A percentile compares a stretch with the other conserved stretches of the same genome.
These are phyloP conservation scores for Actenoides hombroni DNA, from an alignment of 2,113 vertebrate genomes.

Conservation along the genomic window DNA sequence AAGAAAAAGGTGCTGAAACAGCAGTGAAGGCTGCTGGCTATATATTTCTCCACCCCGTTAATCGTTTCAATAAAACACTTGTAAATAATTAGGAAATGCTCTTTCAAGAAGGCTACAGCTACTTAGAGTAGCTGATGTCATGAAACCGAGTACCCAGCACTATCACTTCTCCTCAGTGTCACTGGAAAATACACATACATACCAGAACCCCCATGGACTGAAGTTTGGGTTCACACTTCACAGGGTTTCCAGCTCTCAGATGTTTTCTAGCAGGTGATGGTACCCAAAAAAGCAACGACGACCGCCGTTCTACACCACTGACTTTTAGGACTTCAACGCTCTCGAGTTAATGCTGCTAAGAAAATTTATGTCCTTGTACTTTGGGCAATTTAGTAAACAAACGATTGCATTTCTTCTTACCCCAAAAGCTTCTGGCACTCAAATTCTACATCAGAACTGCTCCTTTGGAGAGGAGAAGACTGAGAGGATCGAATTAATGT, in stretches of 20 bases:
- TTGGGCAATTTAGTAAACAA: neutral
- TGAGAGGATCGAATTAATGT: no score
- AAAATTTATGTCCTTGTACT: neutral
- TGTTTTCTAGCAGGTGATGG: neutral
- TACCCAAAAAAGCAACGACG: neutral
- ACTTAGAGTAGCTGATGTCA: conserved; percentile 15
- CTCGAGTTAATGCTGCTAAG: neutral
- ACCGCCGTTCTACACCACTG: neutral
- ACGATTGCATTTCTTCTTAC: neutral
- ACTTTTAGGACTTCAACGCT: neutral
- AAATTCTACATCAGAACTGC: neutral
- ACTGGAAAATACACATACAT: neutral
- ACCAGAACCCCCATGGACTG: neutral
- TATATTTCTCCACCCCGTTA: conserved; percentile 44
- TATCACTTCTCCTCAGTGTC: neutral
- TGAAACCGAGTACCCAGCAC: neutral
- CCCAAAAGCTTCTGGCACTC: neutral
- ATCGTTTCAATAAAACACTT: conserved; percentile 54
- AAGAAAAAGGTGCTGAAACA: conserved; percentile 54
- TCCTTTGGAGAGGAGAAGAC: no score
- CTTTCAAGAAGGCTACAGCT: neutral
- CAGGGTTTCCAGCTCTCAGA: neutral
- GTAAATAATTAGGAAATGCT: conserved; percentile 61
- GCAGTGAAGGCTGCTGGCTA: conserved; percentile 56
- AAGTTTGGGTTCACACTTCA: neutral